phyloP scores from a whole-genome alignment of 2,888 invertebrate species.

The Hypselothyrea guttata region DNA sequence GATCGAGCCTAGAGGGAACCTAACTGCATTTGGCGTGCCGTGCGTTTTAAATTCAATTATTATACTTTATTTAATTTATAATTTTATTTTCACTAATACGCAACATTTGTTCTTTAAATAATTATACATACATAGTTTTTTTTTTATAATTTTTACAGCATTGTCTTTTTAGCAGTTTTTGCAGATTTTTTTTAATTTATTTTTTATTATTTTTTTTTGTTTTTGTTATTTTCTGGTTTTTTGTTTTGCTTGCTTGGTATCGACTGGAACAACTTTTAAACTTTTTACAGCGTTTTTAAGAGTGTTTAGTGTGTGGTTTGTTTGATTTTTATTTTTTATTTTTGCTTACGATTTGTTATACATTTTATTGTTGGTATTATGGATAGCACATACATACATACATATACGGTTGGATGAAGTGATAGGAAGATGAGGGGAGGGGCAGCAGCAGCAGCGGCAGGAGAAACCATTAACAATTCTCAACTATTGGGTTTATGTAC shows the following conservation, averaged over 20 bases:
- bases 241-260: slow-evolving; percentile 30
- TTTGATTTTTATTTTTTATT: slow-evolving; percentile 22
- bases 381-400: slow-evolving; percentile 29
- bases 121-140: slow-evolving; percentile 68
- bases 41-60: background rate
- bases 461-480: slow-evolving; percentile 58
- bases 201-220: slow-evolving; percentile 8
- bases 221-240: slow-evolving; percentile 18
- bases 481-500: slow-evolving; percentile 49
- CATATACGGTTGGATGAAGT: slow-evolving; percentile 21
- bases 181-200: slow-evolving; percentile 15
- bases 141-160: slow-evolving; percentile 65
- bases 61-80: slow-evolving; percentile 22
- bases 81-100: slow-evolving; percentile 69
- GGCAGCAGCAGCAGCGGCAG: slow-evolving; percentile 30
- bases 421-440: slow-evolving; percentile 15
- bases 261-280: slow-evolving; percentile 64
- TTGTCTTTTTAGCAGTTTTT: slow-evolving; percentile 40
- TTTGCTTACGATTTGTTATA: slow-evolving; percentile 4
- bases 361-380: slow-evolving; percentile 30
- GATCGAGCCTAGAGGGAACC: too few species aligned
- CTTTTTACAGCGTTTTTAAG: slow-evolving; percentile 66
- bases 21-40: too few species aligned
- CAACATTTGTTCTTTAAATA: slow-evolving; percentile 63
- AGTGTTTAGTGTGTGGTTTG: slow-evolving; percentile 39